Evolutionary conservation across 2,113 vertebrate genomes (phyloP).

Genomic region (Suncus etruscus): DNA sequence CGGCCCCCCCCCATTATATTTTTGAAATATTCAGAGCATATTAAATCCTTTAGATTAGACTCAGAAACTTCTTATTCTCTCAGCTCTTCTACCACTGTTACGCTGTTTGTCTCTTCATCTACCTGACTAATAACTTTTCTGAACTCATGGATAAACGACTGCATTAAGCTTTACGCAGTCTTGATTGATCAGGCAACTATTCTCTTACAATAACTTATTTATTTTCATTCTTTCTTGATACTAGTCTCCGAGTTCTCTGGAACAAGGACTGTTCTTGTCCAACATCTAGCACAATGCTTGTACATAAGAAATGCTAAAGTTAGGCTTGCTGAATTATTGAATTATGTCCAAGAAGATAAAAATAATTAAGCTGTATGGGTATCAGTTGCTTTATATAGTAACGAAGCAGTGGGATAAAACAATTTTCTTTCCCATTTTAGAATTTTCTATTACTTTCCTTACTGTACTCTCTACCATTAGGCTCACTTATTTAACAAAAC

Average conservation of each 20-base stretch:
- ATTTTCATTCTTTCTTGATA: slow-evolving; percentile 49
- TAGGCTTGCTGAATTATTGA: neutral
- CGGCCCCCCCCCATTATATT: neutral
- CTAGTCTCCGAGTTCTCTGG: neutral
- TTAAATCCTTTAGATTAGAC: neutral
- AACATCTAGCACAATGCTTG: neutral
- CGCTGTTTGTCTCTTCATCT: slow-evolving; percentile 26
- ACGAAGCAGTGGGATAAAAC: neutral
- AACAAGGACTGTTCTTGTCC: neutral
- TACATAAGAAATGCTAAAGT: slow-evolving; percentile 4
- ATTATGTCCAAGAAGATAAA: slow-evolving; percentile 25
- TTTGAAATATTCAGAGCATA: neutral
- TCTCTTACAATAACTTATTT: slow-evolving; percentile 25
- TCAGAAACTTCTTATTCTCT: neutral
- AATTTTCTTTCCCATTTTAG: slow-evolving; percentile 26
- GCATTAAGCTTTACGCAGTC: slow-evolving; percentile 11
- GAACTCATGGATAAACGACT: neutral
- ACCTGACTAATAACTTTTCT: slow-evolving; percentile 8
- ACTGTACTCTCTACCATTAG: neutral
- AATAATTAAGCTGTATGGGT: neutral
- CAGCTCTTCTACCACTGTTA: neutral
- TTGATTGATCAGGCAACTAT: neutral
- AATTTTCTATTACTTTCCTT: slow-evolving; percentile 21
- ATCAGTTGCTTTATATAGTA: slow-evolving; percentile 12
- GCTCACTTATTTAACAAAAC: slow-evolving; percentile 52